A percentile compares a stretch with the other conserved stretches of the same genome.
phyloP scores from a whole-genome alignment of 2,888 invertebrate genomes.

The Cataglyphis rosenhaueri region DNA sequence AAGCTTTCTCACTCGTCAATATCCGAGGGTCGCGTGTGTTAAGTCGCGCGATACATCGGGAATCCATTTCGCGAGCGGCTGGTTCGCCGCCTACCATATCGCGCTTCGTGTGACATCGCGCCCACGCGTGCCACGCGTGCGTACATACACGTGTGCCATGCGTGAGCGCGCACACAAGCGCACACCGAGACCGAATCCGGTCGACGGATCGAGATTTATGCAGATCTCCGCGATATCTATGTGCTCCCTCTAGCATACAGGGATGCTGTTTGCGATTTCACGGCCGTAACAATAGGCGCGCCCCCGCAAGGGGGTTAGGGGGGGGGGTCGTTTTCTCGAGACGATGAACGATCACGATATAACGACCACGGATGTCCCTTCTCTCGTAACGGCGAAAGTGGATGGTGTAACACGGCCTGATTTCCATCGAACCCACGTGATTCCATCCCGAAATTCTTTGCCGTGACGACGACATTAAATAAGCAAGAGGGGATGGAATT shows the following conservation, averaged over 20 bases:
- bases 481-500: background rate
- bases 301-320: background rate
- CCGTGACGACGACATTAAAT: slow-evolving; percentile 11
- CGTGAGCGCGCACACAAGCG: background rate
- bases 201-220: slow-evolving; percentile 46
- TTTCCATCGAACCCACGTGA: slow-evolving; percentile 22
- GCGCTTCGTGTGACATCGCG: slow-evolving; percentile 38
- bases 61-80: slow-evolving; percentile 46
- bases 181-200: background rate
- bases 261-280: slow-evolving; percentile 55
- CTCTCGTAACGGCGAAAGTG: slow-evolving; percentile 35
- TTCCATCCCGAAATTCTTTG: background rate
- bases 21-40: slow-evolving; percentile 23
- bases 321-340: slow-evolving; percentile 12
- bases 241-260: slow-evolving; percentile 3
- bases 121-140: slow-evolving; percentile 41
- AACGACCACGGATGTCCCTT: slow-evolving; percentile 21
- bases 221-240: slow-evolving; percentile 54
- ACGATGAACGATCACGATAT: slow-evolving; percentile 36
- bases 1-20: slow-evolving; percentile 25
- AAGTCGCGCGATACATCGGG: slow-evolving; percentile 41
- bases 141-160: slow-evolving; percentile 23
- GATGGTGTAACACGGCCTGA: slow-evolving; percentile 34
- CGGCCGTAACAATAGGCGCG: slow-evolving; percentile 59
- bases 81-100: slow-evolving; percentile 12